phyloP scores from a whole-genome alignment of 2,113 vertebrate species.

The Anoura caudifer region DNA sequence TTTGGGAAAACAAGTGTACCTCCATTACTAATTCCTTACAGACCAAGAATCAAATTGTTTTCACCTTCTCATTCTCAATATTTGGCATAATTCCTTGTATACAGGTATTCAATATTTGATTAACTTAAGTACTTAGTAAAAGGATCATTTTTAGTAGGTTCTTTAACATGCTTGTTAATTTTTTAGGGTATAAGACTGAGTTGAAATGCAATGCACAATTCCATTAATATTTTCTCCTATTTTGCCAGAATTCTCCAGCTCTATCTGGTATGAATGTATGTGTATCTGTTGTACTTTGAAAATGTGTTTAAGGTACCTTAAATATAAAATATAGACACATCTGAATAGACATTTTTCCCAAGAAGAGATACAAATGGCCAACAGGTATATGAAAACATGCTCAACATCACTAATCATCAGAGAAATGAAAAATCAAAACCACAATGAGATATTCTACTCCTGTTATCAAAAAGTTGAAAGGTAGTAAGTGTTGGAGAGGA shows the following conservation, averaged over 20 bases:
- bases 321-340: not conserved
- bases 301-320: not conserved
- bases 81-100: not conserved
- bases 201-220: not conserved
- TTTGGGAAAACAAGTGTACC: not conserved
- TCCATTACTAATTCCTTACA: not conserved
- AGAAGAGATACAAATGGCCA: too few species aligned
- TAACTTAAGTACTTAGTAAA: constrained; percentile 13
- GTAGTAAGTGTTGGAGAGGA: not conserved
- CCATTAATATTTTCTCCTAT: not conserved
- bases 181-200: not conserved
- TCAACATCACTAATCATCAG: too few species aligned
- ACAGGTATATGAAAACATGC: too few species aligned
- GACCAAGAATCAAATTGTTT: not conserved
- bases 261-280: not conserved
- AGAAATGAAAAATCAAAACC: too few species aligned
- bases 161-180: not conserved
- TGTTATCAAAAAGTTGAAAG: not conserved
- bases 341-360: not conserved
- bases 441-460: not conserved
- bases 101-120: not conserved
- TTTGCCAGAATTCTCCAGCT: not conserved
- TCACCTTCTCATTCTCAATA: not conserved
- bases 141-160: not conserved
- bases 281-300: not conserved